Conservation (phyloP, 2,113 vertebrate genomes). For the Hippolais icterina region DNA sequence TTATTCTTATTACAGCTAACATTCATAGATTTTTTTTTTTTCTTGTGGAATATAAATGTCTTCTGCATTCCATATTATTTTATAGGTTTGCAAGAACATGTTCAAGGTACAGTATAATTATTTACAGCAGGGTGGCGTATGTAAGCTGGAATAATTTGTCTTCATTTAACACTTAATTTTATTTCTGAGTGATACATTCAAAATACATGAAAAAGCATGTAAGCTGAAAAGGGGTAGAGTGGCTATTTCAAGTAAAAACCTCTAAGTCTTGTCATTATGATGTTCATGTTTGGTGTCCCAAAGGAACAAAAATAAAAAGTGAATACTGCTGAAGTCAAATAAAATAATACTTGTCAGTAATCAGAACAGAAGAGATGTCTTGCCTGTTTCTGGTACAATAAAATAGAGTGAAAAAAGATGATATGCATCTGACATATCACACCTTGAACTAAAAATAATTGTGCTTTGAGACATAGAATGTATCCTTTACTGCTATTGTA, state of each 20-base stretch:
- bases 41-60: background rate
- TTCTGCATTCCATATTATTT: background rate
- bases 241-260: background rate
- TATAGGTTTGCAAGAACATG: background rate
- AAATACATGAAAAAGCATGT: background rate
- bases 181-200: background rate
- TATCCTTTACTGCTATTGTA: background rate
- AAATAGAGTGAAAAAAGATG: background rate
- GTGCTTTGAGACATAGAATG: background rate
- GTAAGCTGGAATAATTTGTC: background rate
- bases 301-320: background rate
- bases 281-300: background rate
- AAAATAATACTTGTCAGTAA: background rate
- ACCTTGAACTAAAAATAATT: slow-evolving; percentile 8
- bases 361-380: background rate
- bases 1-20: background rate
- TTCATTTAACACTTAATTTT: background rate
- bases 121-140: background rate
- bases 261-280: background rate
- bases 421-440: background rate
- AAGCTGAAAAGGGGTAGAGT: background rate
- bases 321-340: background rate
- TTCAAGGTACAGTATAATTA: background rate
- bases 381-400: background rate
- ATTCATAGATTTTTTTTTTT: background rate